Percentiles rank a stretch among this genome's conserved stretches.
Evolutionary conservation across 2,888 invertebrate species (phyloP).

Genomic region (Drosophila birchii): DNA sequence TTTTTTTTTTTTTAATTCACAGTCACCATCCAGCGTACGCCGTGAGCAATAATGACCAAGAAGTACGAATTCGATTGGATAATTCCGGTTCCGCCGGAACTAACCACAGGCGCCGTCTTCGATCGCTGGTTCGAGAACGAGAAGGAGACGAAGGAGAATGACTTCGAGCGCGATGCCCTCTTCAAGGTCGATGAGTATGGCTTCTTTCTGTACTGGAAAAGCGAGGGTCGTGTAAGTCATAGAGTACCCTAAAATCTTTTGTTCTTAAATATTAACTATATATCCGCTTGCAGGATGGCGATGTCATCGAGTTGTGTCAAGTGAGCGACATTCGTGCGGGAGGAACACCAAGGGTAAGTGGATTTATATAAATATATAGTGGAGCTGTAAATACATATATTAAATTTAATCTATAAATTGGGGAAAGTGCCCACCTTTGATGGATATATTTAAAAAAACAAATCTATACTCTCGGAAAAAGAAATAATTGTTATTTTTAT

Average conservation of each 20-base stretch:
- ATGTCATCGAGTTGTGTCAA: constrained; percentile 99
- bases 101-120: constrained; percentile 92
- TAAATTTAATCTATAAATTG: background rate
- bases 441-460: too few species aligned
- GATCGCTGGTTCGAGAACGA: constrained; percentile 98
- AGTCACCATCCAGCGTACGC: constrained; percentile 18
- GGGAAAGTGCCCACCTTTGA: background rate
- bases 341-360: constrained; percentile 93
- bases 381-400: background rate
- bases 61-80: constrained; percentile 99
- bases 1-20: background rate
- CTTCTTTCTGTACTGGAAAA: constrained; percentile 99
- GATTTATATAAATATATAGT: background rate
- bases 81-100: constrained; percentile 94
- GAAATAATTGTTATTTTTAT: background rate
- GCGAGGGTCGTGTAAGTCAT: constrained; percentile 92
- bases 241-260: too few species aligned
- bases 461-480: too few species aligned
- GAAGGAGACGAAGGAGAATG: constrained; percentile 92
- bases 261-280: constrained; percentile 32
- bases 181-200: constrained; percentile 99
- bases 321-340: constrained; percentile 98
- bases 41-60: constrained; percentile 92
- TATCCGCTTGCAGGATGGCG: constrained; percentile 91
- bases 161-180: constrained; percentile 93